These are phyloP conservation scores for Procambarus clarkii DNA, from an alignment of 1,140 invertebrate species.

Conservation along the genomic window DNA sequence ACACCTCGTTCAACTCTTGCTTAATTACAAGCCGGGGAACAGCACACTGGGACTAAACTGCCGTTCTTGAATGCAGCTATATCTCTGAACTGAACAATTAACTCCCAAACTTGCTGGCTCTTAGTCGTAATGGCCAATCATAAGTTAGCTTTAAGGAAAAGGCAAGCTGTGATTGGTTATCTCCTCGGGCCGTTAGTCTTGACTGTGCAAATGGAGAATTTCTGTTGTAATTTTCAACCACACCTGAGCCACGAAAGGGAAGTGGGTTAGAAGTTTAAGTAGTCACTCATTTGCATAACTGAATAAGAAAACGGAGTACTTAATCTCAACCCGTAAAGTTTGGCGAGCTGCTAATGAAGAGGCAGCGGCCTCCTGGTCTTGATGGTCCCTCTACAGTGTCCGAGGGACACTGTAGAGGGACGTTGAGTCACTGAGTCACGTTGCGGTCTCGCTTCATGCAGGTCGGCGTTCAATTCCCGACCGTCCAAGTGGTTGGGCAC, in stretches of 20 bases:
- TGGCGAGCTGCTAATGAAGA: conserved; percentile 4
- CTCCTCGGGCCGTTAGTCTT: conserved; percentile 40
- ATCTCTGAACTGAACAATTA: conserved; percentile 51
- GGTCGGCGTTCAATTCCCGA: no score
- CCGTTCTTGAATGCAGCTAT: conserved; percentile 51
- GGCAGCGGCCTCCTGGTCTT: conserved; percentile 22
- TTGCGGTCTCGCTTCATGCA: no score
- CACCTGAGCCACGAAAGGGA: conserved; percentile 59
- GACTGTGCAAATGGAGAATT: conserved; percentile 58
- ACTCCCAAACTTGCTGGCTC: conserved; percentile 44
- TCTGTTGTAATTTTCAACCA: conserved; percentile 56
- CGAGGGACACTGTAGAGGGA: not conserved
- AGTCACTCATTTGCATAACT: conserved; percentile 63
- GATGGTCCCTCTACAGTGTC: not conserved
- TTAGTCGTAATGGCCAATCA: conserved; percentile 58
- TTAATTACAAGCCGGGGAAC: conserved; percentile 64
- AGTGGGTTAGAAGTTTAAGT: conserved; percentile 49
- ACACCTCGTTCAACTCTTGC: conserved; percentile 64
- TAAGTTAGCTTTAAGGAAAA: conserved; percentile 44
- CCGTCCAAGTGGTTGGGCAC: no score
- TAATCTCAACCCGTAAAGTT: conserved; percentile 14
- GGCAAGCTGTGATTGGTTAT: conserved; percentile 41
- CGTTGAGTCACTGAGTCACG: no score
- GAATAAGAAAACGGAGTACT: conserved; percentile 50
- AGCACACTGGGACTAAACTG: conserved; percentile 39